Conservation (phyloP, 2,888 invertebrate genomes). For the Dryadula phaetusa region DNA sequence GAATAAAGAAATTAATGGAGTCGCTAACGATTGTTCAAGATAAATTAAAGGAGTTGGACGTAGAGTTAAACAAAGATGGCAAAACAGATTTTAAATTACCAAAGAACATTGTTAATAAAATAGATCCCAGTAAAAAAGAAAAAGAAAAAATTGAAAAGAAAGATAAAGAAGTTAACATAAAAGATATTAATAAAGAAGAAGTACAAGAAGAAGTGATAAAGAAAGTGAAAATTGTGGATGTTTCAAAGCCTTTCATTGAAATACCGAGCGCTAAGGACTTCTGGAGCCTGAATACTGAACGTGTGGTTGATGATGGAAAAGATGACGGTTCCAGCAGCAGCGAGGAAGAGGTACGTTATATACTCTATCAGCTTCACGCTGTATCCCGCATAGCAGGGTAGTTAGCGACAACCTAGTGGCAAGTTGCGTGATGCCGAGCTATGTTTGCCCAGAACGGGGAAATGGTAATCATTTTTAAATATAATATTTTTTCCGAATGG, state of each 20-base stretch:
- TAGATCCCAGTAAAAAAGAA: slow-evolving; percentile 25
- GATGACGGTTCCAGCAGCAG: slow-evolving; percentile 68
- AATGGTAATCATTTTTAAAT: no score
- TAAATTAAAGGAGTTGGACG: slow-evolving; percentile 54
- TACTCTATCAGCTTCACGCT: no score
- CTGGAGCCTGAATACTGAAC: slow-evolving; percentile 58
- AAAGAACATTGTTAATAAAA: slow-evolving; percentile 43
- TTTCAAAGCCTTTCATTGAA: slow-evolving; percentile 62
- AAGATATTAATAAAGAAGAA: slow-evolving; percentile 47
- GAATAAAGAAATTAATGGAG: slow-evolving; percentile 58
- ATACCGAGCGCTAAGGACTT: slow-evolving; percentile 74
- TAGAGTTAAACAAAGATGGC: slow-evolving; percentile 45
- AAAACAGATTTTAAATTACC: slow-evolving; percentile 46
- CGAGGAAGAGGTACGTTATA: slow-evolving; percentile 70
- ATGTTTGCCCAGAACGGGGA: no score
- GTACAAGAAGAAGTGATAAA: slow-evolving; percentile 41
- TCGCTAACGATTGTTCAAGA: slow-evolving; percentile 56
- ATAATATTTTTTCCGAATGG: no score
- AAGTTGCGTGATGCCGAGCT: no score
- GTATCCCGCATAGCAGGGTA: no score
- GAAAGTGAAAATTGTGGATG: slow-evolving; percentile 53
- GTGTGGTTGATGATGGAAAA: slow-evolving; percentile 44
- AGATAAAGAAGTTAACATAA: slow-evolving; percentile 36
- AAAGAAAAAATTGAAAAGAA: slow-evolving; percentile 37
- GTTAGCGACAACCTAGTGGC: no score